Conservation (phyloP, 92 coral and sea anemone genomes). For the Zoanthus gigantus region DNA sequence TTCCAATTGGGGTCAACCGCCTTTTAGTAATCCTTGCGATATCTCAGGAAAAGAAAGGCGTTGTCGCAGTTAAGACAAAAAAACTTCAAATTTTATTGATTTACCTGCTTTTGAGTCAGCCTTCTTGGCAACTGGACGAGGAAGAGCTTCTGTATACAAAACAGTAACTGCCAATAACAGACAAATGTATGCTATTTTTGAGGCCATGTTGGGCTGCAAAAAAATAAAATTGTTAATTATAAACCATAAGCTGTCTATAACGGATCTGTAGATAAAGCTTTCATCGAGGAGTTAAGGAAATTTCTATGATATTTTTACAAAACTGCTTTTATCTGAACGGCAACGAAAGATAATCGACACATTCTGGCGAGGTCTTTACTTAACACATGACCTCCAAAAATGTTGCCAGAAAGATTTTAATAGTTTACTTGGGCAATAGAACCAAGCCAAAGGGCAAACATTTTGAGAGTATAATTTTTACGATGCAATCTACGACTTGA, state of each 20-base stretch:
- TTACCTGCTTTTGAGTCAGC: conserved; percentile 29
- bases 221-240: not conserved
- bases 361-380: not conserved
- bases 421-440: not conserved
- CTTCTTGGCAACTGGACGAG: conserved; percentile 36
- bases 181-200: conserved; percentile 60
- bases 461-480: not conserved
- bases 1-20: too few relatives aligned
- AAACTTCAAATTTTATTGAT: not conserved
- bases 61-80: not conserved
- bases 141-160: conserved; percentile 30
- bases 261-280: not conserved
- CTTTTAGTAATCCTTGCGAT: too few relatives aligned
- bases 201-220: conserved; percentile 84
- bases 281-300: not conserved
- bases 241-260: not conserved
- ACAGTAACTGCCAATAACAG: conserved; percentile 33
- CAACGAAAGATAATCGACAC: not conserved
- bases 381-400: not conserved
- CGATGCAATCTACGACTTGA: not conserved
- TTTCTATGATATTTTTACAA: not conserved
- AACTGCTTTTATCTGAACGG: not conserved
- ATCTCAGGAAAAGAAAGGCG: too few relatives aligned
- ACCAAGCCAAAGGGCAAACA: too few relatives aligned
- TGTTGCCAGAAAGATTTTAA: not conserved